phyloP scores from a whole-genome alignment of 2,888 invertebrate species.

The Drosophila prolongata region DNA sequence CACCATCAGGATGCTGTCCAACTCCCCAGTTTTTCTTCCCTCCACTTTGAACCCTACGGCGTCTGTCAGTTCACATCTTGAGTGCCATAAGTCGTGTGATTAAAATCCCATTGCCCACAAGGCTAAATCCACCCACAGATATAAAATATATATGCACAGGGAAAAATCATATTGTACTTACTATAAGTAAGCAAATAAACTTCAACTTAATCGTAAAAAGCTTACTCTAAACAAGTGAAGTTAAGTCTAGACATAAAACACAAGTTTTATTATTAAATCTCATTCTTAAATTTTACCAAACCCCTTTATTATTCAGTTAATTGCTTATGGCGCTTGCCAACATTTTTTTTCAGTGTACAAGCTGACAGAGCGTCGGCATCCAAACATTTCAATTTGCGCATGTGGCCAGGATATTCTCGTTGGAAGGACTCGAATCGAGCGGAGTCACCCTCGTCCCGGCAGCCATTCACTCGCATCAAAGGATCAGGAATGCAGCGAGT shows the following conservation, averaged over 20 bases:
- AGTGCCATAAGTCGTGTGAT: constrained; percentile 85
- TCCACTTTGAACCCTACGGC: constrained; percentile 63
- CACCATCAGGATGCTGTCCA: constrained; percentile 66
- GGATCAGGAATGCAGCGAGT: constrained; percentile 86
- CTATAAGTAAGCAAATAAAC: too few species aligned
- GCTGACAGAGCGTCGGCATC: constrained; percentile 55
- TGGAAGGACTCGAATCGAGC: constrained; percentile 45
- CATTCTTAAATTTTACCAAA: not conserved
- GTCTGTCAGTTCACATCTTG: constrained; percentile 84
- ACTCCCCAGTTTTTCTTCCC: constrained; percentile 8
- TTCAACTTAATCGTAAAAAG: too few species aligned
- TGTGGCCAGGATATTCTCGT: constrained; percentile 66
- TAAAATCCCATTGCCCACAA: constrained; percentile 83
- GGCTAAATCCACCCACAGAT: constrained; percentile 61
- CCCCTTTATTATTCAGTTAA: not conserved
- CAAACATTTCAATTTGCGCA: constrained; percentile 82
- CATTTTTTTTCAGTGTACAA: not conserved
- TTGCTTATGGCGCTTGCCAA: not conserved
- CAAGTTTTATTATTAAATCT: too few species aligned
- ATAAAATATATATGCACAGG: constrained; percentile 3
- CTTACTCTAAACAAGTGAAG: too few species aligned
- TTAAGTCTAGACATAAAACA: too few species aligned
- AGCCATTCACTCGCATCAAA: constrained; percentile 82
- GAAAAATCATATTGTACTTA: not conserved
- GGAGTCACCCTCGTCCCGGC: constrained; percentile 44